Evolutionary conservation across 2,797 vertebrate species (phyloP).

Genomic region (Peromyscus nudipes): DNA sequence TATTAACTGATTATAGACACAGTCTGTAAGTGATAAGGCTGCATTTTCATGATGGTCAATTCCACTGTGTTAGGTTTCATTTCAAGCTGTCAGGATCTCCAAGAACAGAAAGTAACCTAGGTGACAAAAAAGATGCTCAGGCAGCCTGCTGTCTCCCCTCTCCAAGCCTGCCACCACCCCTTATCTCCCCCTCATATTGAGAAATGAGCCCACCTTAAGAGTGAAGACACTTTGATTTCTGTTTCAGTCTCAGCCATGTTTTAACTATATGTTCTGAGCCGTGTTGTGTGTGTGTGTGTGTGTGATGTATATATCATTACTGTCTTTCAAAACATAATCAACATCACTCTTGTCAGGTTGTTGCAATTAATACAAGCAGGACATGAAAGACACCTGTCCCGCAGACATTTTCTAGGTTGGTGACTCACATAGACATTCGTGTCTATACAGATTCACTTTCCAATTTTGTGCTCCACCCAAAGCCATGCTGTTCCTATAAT

Average conservation of each 20-base stretch:
- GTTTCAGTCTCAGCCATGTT: not conserved
- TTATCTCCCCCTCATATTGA: not conserved
- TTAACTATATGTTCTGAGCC: not conserved
- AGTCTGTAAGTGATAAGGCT: not conserved
- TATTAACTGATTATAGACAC: not conserved
- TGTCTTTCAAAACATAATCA: slow-evolving; percentile 28
- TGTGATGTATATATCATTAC: not conserved
- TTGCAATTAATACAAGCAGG: slow-evolving; percentile 8
- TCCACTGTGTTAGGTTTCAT: not conserved
- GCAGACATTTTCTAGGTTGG: not conserved
- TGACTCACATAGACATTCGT: slow-evolving; percentile 14
- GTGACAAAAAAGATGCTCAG: not conserved
- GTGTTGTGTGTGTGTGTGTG: not conserved
- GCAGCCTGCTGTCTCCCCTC: not conserved
- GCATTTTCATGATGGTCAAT: not conserved
- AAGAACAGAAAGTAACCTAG: not conserved
- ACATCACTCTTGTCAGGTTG: not conserved
- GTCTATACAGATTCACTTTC: not conserved
- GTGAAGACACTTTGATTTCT: not conserved
- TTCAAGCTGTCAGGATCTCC: not conserved
- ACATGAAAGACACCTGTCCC: not conserved
- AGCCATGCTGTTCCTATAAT: not conserved
- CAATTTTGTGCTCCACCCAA: not conserved
- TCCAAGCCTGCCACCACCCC: not conserved
- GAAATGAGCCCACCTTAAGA: not conserved